Base-by-base conservation (phyloP, 2,888 invertebrate genomes). In the Furcula furcula region DNA sequence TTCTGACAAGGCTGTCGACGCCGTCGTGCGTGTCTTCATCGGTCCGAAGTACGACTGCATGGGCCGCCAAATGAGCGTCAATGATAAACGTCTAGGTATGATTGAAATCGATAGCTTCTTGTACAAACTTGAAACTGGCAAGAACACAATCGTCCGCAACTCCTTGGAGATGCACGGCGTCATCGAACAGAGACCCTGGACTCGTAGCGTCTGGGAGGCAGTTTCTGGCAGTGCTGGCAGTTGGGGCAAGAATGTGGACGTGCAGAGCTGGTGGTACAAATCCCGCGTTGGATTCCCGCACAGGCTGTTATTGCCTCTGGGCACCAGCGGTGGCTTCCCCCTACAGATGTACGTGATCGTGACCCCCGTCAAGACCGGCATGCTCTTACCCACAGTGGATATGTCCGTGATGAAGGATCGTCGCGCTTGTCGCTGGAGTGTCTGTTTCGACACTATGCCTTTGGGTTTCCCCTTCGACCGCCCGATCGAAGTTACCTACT, bases 381-480 rank as follows among this genome's bases (percentile, higher is more conserved):
- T 78, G 31, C 68, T 87, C 2, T 75, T 90, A 25, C 79, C 83
- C n/a, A 65, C 43, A 25, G 71, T 90, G 28, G 89, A 90, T 61
- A 73, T 85, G 47, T 78, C 73, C 47, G 69, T 79, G 39, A 84
- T 84, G 72, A 88, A 89, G 65, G 80, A 86, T 31, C 86, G 90
- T 38, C 90, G 84, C 49, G 76, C 89, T 40, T 91, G 90, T 52
- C 86, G 86, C 62, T 91, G 89, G 70, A 70, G 90, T 58, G 82
- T 76, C 4, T 88, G 86, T 45, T 76, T 92, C 46, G 94, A 94
- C 75, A 89, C 85, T 29, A 89, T 90, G 69, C 91, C 94, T 1
- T 86, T 93, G 53, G 94, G 93, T 40, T 95, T 91, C 90, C 95
- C 95, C 51, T 92, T 95, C 85, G 94, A 95, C 76, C 91, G 94